Percentiles rank a stretch among this genome's conserved stretches.
phyloP scores from a whole-genome alignment of 2,797 vertebrate species.

The Pagetopsis macropterus region DNA sequence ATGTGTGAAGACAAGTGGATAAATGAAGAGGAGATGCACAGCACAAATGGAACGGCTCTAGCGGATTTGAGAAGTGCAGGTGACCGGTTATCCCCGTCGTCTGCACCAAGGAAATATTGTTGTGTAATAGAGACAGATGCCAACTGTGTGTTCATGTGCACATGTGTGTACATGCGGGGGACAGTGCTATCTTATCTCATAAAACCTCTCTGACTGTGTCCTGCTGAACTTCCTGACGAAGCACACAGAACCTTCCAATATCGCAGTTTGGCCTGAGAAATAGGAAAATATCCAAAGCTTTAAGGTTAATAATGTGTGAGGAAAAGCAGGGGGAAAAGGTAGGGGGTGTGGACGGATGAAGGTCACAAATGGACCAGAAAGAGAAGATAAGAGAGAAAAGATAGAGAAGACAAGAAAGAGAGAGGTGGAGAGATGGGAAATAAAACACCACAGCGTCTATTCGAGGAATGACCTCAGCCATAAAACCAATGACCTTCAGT shows the following conservation, averaged over 20 bases:
- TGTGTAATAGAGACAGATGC: slow-evolving; percentile 47
- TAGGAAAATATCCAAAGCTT: slow-evolving; percentile 43
- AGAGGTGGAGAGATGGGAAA: slow-evolving; percentile 5
- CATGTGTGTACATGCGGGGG: slow-evolving; percentile 25
- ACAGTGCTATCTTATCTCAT: slow-evolving; percentile 58
- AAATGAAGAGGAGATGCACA: slow-evolving; percentile 42
- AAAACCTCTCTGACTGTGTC: slow-evolving; percentile 48
- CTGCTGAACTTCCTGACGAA: slow-evolving; percentile 51
- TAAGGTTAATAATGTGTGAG: slow-evolving; percentile 26
- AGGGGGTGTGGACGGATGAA: neutral
- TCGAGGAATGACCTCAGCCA: slow-evolving; percentile 39
- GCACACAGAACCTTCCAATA: slow-evolving; percentile 51
- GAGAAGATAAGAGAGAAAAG: slow-evolving; percentile 7
- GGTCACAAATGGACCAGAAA: neutral
- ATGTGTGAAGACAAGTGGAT: slow-evolving; percentile 30
- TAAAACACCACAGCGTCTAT: slow-evolving; percentile 27
- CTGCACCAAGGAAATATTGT: slow-evolving; percentile 41
- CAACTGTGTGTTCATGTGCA: slow-evolving; percentile 28
- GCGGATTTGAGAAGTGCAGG: slow-evolving; percentile 39
- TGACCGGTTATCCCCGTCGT: slow-evolving; percentile 34
- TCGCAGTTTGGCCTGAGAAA: slow-evolving; percentile 49
- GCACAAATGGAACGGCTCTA: slow-evolving; percentile 31
- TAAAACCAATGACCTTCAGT: slow-evolving; percentile 54
- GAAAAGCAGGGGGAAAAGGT: slow-evolving; percentile 12
- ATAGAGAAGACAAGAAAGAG: slow-evolving; percentile 21